Percentiles rank a stretch among this genome's conserved stretches.
These are phyloP conservation scores for Acronicta alni DNA, from an alignment of 2,888 invertebrate species.

Conservation along the genomic window DNA sequence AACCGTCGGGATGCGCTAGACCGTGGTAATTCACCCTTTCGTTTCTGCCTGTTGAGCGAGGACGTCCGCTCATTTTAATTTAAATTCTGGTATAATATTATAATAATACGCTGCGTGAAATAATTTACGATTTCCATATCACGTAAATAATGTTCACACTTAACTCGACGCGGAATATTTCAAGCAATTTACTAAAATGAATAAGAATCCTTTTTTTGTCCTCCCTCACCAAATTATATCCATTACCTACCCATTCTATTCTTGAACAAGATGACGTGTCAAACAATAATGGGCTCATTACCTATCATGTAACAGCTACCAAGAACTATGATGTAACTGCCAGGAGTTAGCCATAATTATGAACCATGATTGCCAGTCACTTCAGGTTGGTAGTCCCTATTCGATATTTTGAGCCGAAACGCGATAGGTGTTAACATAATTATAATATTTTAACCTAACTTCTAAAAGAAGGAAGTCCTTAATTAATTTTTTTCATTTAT, in stretches of 20 bases:
- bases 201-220: conserved; percentile 17
- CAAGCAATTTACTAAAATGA: conserved; percentile 12
- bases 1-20: conserved; percentile 37
- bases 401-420: background rate
- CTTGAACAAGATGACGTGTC: conserved; percentile 1
- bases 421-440: no score
- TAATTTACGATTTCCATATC: conserved; percentile 43
- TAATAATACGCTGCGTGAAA: conserved; percentile 31
- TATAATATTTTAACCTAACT: no score
- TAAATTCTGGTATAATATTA: conserved; percentile 19
- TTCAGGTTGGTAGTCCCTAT: background rate
- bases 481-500: no score
- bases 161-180: background rate
- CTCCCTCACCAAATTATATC: conserved; percentile 5
- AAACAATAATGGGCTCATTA: conserved; percentile 9
- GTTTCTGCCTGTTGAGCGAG: conserved; percentile 32
- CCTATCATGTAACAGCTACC: background rate
- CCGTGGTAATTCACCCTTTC: conserved; percentile 49
- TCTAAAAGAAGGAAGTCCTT: no score
- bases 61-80: conserved; percentile 56
- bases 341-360: background rate
- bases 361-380: background rate
- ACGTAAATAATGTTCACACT: conserved; percentile 9
- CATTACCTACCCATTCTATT: conserved; percentile 20
- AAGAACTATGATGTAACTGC: background rate